phyloP scores from a whole-genome alignment of 2,113 vertebrate species.

The Miniopterus natalensis region DNA sequence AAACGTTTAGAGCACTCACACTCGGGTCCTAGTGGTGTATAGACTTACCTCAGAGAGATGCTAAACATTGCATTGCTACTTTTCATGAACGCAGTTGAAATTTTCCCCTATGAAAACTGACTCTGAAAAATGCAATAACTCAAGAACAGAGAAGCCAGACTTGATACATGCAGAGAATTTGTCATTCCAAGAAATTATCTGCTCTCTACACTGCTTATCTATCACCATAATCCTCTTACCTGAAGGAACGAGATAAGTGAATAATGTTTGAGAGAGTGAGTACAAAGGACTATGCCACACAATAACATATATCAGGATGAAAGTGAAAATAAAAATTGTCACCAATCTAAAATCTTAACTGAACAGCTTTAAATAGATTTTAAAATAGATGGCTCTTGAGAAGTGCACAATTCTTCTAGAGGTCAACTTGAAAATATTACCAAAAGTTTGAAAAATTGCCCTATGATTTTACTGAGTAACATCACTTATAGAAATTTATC shows the following conservation, averaged over 20 bases:
- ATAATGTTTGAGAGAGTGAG: background rate
- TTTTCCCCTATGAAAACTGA: background rate
- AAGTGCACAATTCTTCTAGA: background rate
- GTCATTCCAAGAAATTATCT: background rate
- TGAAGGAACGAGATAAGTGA: background rate
- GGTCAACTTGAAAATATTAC: background rate
- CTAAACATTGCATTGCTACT: background rate
- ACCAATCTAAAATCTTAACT: constrained; percentile 8
- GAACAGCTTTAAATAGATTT: background rate
- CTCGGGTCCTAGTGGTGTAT: rapidly evolving
- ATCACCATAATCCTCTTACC: background rate
- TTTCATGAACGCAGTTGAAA: constrained; percentile 14
- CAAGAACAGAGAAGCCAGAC: background rate
- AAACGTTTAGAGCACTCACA: background rate
- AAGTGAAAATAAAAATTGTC: constrained; percentile 10
- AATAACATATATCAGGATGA: background rate
- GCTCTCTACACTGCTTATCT: background rate
- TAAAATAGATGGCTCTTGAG: background rate
- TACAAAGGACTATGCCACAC: background rate
- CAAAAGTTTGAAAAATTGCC: constrained; percentile 20
- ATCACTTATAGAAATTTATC: background rate
- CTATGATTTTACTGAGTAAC: background rate
- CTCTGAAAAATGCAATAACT: background rate
- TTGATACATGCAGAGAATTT: background rate
- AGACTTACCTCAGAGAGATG: background rate